Evolutionary conservation across 2,888 invertebrate genomes (phyloP).

Genomic region (Dendrolimus houi): DNA sequence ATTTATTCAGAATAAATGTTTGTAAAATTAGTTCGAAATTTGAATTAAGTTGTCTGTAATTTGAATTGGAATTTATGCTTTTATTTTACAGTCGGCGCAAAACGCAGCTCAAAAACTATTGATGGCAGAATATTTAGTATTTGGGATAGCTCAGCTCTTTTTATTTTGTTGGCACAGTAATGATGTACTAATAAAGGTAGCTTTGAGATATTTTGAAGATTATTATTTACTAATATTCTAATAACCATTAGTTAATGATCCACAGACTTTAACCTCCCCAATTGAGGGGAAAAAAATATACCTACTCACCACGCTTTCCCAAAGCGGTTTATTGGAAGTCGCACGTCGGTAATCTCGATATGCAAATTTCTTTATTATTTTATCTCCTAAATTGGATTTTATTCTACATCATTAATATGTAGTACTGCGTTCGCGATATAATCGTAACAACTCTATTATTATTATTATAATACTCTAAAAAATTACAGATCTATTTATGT

Average conservation of each 20-base stretch:
- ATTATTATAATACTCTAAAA: background rate
- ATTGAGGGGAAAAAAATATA: too few species aligned
- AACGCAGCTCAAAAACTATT: constrained; percentile 45
- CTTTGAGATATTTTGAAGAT: too few species aligned
- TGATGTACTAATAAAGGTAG: constrained; percentile 47
- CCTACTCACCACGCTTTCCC: too few species aligned
- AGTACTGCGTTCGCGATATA: background rate
- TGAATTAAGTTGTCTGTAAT: background rate
- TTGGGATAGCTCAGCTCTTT: constrained; percentile 55
- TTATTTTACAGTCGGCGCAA: constrained; percentile 35
- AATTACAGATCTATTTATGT: too few species aligned
- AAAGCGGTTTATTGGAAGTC: too few species aligned
- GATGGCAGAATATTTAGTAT: constrained; percentile 55
- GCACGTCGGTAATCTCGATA: too few species aligned
- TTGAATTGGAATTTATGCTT: background rate
- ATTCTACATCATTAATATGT: background rate
- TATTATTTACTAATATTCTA: too few species aligned
- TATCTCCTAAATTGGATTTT: too few species aligned
- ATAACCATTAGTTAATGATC: too few species aligned
- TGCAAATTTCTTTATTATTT: too few species aligned
- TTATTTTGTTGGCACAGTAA: constrained; percentile 64
- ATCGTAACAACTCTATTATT: background rate
- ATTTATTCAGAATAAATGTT: background rate
- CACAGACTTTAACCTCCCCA: too few species aligned
- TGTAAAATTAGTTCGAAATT: background rate